phyloP scores from a whole-genome alignment of 2,113 vertebrate genomes.

The Axis porcinus region DNA sequence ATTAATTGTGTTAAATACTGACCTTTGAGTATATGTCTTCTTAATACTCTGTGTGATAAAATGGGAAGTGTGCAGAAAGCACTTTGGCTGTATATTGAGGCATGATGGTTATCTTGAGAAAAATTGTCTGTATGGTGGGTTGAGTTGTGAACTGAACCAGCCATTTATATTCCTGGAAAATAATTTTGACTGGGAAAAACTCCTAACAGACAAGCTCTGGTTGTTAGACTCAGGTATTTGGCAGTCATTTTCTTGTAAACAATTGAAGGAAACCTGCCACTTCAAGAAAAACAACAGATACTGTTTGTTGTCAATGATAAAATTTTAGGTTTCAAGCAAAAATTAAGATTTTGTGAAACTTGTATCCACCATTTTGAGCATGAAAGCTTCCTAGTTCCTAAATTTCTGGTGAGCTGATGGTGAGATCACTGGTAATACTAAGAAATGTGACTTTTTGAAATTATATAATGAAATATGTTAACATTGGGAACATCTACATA shows the following conservation, averaged over 20 bases:
- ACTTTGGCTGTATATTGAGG: not conserved
- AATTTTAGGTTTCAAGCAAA: constrained; percentile 29
- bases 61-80: not conserved
- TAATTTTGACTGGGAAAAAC: constrained; percentile 21
- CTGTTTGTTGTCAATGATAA: not conserved
- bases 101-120: not conserved
- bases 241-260: constrained; percentile 22
- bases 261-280: not conserved
- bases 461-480: not conserved
- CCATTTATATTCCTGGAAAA: constrained; percentile 1
- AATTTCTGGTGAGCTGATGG: not conserved
- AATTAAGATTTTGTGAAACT: not conserved
- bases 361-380: not conserved
- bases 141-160: constrained; percentile 33
- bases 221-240: not conserved
- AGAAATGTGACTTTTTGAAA: constrained; percentile 25
- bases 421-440: not conserved
- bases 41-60: not conserved
- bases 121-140: not conserved
- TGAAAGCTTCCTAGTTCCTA: not conserved
- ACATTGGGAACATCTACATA: not conserved
- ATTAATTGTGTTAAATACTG: constrained; percentile 17
- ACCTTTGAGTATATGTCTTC: not conserved
- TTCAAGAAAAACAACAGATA: constrained; percentile 9
- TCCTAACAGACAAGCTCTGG: not conserved